phyloP scores from a whole-genome alignment of 2,888 invertebrate genomes.

The Antheraea yamamai region DNA sequence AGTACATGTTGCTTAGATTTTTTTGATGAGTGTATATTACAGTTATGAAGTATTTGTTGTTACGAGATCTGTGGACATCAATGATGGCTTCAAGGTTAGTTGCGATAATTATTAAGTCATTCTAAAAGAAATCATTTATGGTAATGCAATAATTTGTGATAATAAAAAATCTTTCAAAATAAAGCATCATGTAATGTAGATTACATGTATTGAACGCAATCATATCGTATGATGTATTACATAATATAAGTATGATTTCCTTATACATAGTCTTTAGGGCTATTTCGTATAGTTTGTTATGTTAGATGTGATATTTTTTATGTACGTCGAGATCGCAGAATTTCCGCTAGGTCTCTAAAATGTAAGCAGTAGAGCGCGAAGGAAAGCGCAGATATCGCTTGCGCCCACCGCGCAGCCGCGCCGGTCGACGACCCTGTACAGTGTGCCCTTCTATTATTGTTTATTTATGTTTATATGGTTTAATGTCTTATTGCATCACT shows the following conservation, averaged over 20 bases:
- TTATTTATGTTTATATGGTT: not conserved
- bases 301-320: not conserved
- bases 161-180: not conserved
- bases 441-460: slow-evolving; percentile 16
- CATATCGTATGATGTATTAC: slow-evolving; percentile 1
- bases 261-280: not conserved
- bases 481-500: not conserved
- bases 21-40: too few species aligned
- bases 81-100: not conserved
- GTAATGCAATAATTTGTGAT: not conserved
- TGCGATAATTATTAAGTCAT: not conserved
- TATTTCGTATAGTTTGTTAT: not conserved
- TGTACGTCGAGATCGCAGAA: not conserved
- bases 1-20: too few species aligned
- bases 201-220: not conserved
- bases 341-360: not conserved
- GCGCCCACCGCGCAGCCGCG: not conserved
- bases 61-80: not conserved
- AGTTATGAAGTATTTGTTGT: not conserved
- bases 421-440: slow-evolving; percentile 19
- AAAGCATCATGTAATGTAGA: not conserved
- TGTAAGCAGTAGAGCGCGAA: slow-evolving; percentile 6
- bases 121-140: not conserved
- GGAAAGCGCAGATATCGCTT: not conserved
- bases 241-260: not conserved